phyloP scores from a whole-genome alignment of 2,113 vertebrate species.

The Cavia aperea region DNA sequence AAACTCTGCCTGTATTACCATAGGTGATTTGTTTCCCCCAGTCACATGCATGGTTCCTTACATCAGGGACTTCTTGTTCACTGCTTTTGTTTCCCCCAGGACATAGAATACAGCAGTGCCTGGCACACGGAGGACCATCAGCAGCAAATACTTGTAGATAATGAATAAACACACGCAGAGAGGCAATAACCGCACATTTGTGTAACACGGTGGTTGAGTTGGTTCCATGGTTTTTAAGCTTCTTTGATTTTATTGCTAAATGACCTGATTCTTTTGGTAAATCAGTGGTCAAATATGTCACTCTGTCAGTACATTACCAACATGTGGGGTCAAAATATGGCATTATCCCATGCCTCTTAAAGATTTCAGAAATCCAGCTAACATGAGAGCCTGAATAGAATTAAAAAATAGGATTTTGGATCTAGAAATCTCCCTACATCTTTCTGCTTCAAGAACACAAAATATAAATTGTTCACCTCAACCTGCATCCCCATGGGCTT shows the following conservation, averaged over 20 bases:
- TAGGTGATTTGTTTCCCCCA: not conserved
- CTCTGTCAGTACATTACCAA: not conserved
- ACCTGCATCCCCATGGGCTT: not conserved
- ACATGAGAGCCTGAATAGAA: not conserved
- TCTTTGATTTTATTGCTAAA: constrained; percentile 19
- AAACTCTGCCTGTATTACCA: not conserved
- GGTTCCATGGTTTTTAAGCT: not conserved
- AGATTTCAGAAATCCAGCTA: not conserved
- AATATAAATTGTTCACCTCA: not conserved
- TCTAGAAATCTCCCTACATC: too few species aligned
- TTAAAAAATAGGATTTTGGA: not conserved
- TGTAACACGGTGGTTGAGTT: not conserved
- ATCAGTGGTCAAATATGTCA: not conserved
- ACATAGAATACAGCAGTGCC: not conserved
- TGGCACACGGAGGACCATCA: not conserved
- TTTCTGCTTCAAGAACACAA: not conserved
- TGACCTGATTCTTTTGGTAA: not conserved
- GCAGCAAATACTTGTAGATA: not conserved
- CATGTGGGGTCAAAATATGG: not conserved
- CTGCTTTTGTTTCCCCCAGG: not conserved
- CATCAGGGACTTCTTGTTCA: not conserved
- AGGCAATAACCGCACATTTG: not conserved
- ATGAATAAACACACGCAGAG: not conserved
- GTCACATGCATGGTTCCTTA: not conserved
- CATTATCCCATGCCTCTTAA: not conserved